Percentiles rank a stretch among this genome's conserved stretches.
Evolutionary conservation across 1,140 invertebrate genomes (phyloP).

Genomic region (Cheumatopsyche charites): DNA sequence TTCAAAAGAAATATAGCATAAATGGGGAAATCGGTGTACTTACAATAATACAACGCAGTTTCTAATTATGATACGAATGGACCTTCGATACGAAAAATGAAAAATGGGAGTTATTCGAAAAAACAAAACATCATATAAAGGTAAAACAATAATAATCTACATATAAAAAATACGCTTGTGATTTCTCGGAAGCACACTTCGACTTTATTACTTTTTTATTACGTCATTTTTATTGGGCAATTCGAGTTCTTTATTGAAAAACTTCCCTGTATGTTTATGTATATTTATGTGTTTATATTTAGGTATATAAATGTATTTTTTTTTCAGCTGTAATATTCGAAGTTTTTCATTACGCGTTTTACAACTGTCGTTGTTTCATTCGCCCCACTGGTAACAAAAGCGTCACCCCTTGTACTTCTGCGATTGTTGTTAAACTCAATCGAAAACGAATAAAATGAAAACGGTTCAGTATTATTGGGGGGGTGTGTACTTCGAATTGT

Average conservation of each 20-base stretch:
- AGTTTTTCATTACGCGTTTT: conserved; percentile 36
- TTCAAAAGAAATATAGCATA: too few relatives aligned
- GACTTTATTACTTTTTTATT: conserved; percentile 32
- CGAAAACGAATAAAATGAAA: not conserved
- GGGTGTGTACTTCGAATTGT: not conserved
- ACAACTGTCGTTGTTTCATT: conserved; percentile 7
- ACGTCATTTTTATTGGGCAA: conserved; percentile 36
- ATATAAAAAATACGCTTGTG: conserved; percentile 9
- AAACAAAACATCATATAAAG: not conserved
- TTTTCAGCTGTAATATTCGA: conserved; percentile 24
- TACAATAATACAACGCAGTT: too few relatives aligned
- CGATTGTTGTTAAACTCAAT: not conserved
- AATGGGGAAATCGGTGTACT: too few relatives aligned
- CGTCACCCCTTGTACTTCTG: not conserved
- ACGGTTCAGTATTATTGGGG: not conserved
- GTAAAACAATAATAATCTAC: conserved; percentile 26
- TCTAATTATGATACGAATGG: too few relatives aligned
- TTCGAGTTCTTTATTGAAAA: conserved; percentile 35
- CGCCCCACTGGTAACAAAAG: not conserved
- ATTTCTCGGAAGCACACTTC: conserved; percentile 1
- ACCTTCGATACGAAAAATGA: too few relatives aligned
- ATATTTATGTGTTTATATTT: conserved; percentile 1
- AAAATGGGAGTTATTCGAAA: too few relatives aligned
- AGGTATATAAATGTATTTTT: not conserved
- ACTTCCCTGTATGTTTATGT: conserved; percentile 16